Evolutionary conservation across 2,797 vertebrate species (phyloP), one percentile per base, ranked within the genome.

Genomic region (Pangasius macronema): DNA sequence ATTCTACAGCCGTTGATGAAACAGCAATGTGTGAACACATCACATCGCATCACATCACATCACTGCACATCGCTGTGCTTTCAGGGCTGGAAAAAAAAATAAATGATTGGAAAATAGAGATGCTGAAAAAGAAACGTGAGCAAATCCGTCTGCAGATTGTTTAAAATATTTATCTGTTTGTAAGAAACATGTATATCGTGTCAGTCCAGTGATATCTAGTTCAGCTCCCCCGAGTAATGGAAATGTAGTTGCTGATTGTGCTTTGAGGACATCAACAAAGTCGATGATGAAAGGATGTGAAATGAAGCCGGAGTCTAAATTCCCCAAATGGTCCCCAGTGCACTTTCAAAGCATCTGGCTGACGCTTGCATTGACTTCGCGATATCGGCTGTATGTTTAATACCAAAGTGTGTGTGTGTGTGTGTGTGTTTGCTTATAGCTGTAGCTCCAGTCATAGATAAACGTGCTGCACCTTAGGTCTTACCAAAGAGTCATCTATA

Each of bases 211-310:
- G n/a, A 65, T 83, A 53, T 67, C 82, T 83, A 68, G 39, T 53
- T 83, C 63, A 68, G 46, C 63, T 83, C 82, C 63, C 82, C 3
- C 1, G 49, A 36, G 82, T 68, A 53, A 36, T 10, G 4, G 46
- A 68, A 36, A 82, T 24, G 27, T 11, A 75, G 11, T 55, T 70
- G 33, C 51, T 68, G 82, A 87, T 80, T 61, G 65, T 61, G 59
- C 59, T 16, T 55, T 46, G 49, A 84, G 72, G 72, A 68, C 53
- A 5, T 84, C n/a, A 87, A 49, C 76, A 88, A 85, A 85, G 67
- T 16, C 42, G 24, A 85, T 81, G 87, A 88, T 85, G 87, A 85
- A 88, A 88, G 42, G 76, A 65, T 13, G 59, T 53, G 75, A 85
- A 85, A 85, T 30, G 61, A 65, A 83, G 57, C 65, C 46, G 72